Evolutionary conservation across 2,888 invertebrate genomes (phyloP).

Genomic region (Caenorhabditis uteleia): DNA sequence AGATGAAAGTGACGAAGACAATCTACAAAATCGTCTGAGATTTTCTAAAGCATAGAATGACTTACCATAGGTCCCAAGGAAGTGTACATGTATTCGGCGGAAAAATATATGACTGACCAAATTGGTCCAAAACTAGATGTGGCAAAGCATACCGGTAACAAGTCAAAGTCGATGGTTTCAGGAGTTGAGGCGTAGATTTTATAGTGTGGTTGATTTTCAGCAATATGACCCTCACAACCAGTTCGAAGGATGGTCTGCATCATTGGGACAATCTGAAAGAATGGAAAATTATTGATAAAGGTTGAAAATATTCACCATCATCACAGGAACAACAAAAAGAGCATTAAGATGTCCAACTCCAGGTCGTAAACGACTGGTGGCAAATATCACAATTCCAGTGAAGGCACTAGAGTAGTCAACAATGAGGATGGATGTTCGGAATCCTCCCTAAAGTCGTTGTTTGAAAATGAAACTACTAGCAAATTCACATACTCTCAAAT

Average conservation of each 20-base stretch:
- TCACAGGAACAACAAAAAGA: constrained; percentile 27
- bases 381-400: constrained; percentile 49
- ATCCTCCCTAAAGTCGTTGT: constrained; percentile 49
- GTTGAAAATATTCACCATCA: constrained; percentile 31
- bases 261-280: constrained; percentile 40
- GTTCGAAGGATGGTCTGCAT: constrained; percentile 41
- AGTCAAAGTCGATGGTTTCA: constrained; percentile 53
- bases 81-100: constrained; percentile 48
- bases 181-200: constrained; percentile 45
- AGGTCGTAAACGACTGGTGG: constrained; percentile 38
- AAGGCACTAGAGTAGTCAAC: constrained; percentile 55
- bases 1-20: constrained; percentile 42
- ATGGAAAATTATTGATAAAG: not conserved
- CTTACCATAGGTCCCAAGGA: constrained; percentile 53
- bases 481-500: constrained; percentile 36
- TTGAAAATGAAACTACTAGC: not conserved
- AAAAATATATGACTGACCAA: constrained; percentile 45
- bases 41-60: not conserved
- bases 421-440: constrained; percentile 44
- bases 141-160: constrained; percentile 55
- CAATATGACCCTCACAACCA: constrained; percentile 55
- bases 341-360: constrained; percentile 45
- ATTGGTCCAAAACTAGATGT: constrained; percentile 41
- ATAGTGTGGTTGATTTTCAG: constrained; percentile 46
- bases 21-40: constrained; percentile 17